Conservation (phyloP, 2,888 invertebrate species). For the Perizoma affinitatum region DNA sequence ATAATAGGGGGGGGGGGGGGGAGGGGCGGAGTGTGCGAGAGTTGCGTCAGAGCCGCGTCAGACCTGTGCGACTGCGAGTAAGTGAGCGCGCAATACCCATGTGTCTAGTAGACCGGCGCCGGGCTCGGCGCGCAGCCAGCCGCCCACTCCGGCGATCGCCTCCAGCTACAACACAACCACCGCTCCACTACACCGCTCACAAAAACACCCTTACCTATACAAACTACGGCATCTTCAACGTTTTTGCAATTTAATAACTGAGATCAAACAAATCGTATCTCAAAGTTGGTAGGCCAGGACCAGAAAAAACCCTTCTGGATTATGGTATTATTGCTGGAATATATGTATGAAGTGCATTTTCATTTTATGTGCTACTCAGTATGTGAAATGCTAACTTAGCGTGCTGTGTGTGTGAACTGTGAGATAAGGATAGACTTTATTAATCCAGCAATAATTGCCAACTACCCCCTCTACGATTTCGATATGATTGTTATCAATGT, state of each 20-base stretch:
- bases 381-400: not conserved
- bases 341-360: too few relatives aligned
- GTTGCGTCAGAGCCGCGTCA: slow-evolving; percentile 65
- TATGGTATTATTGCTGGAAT: too few relatives aligned
- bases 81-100: slow-evolving; percentile 85
- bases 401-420: too few relatives aligned
- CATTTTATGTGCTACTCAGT: not conserved
- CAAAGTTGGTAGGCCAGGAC: not conserved
- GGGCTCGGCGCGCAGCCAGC: slow-evolving; percentile 80
- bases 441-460: slow-evolving; percentile 10
- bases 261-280: not conserved
- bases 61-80: slow-evolving; percentile 84
- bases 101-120: slow-evolving; percentile 80
- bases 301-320: not conserved
- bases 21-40: slow-evolving; percentile 46
- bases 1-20: slow-evolving; percentile 25
- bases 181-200: slow-evolving; percentile 49
- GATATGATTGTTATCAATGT: slow-evolving; percentile 39
- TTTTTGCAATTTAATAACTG: not conserved
- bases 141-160: slow-evolving; percentile 81
- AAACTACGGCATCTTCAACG: not conserved
- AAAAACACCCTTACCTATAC: slow-evolving; percentile 5
- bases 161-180: slow-evolving; percentile 81
- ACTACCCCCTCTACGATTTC: slow-evolving; percentile 5
- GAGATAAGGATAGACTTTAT: not conserved